Conservation (phyloP, 2,113 vertebrate genomes). For the Pelvicachromis taeniatus region DNA sequence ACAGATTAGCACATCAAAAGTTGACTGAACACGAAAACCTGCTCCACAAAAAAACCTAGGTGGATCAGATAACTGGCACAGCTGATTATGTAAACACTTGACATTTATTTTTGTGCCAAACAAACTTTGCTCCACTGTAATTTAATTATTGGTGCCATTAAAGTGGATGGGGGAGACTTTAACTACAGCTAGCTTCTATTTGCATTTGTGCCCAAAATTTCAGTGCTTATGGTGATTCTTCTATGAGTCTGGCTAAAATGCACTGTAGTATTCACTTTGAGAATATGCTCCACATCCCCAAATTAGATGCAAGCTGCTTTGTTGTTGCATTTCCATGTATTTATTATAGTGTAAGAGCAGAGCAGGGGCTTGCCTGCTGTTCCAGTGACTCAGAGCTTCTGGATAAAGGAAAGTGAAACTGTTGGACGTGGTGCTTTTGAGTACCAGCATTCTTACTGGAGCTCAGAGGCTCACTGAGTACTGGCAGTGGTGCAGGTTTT, state of each 20-base stretch:
- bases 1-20: not conserved
- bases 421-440: not conserved
- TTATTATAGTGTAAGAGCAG: not conserved
- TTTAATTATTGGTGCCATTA: not conserved
- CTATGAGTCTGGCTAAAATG: not conserved
- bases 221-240: not conserved
- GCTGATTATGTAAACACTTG: not conserved
- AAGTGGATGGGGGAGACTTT: rapidly evolving
- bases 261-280: not conserved
- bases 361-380: not conserved
- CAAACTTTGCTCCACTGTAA: not conserved
- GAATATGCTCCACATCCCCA: not conserved
- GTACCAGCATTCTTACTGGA: not conserved
- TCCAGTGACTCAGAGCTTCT: not conserved
- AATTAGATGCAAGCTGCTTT: not conserved
- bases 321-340: not conserved
- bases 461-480: not conserved
- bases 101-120: not conserved
- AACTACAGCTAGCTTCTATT: not conserved
- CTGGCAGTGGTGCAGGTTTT: not conserved
- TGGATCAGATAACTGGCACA: not conserved
- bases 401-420: constrained; percentile 33
- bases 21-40: not conserved
- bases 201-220: not conserved
- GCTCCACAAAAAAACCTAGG: not conserved